A percentile compares a stretch with the other conserved stretches of the same genome.
Evolutionary conservation across 2,113 vertebrate genomes (phyloP).

Genomic region (Antechinus flavipes): DNA sequence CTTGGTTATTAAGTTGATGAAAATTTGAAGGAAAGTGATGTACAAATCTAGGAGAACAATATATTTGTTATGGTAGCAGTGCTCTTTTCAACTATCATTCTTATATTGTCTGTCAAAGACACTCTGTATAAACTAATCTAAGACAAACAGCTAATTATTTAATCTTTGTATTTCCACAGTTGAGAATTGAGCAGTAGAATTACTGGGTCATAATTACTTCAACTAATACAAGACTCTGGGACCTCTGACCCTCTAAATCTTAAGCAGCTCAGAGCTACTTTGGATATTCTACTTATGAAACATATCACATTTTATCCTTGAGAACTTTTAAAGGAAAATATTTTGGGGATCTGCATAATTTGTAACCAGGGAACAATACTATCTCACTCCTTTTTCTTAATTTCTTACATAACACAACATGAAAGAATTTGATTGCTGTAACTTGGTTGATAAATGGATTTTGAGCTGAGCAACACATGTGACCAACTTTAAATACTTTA

Average conservation of each 20-base stretch:
- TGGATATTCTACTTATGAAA: background rate
- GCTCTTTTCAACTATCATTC: conserved; percentile 35
- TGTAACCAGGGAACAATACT: conserved; percentile 24
- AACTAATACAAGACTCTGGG: conserved; percentile 5
- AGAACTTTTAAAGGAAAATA: conserved; percentile 19
- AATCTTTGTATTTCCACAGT: conserved; percentile 30
- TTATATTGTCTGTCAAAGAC: conserved; percentile 41
- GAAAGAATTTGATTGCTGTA: conserved; percentile 59
- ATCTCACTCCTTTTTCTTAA: conserved; percentile 42
- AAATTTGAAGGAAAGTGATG: conserved; percentile 41
- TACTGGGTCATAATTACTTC: background rate
- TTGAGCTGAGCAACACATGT: conserved; percentile 29
- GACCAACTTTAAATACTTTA: conserved; percentile 60
- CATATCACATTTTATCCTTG: background rate
- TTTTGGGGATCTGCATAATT: conserved; percentile 13
- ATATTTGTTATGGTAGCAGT: conserved; percentile 56
- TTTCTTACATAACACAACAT: conserved; percentile 34
- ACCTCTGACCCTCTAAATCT: conserved; percentile 29
- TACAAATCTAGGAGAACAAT: conserved; percentile 37
- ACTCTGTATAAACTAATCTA: background rate
- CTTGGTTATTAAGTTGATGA: conserved; percentile 48
- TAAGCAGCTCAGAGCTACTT: background rate
- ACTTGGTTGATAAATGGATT: conserved; percentile 58
- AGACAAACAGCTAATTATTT: conserved; percentile 3
- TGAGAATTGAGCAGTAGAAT: background rate